These are phyloP conservation scores for Neosilurus mollespiculum DNA, from an alignment of 2,797 vertebrate species.

Conservation along the genomic window DNA sequence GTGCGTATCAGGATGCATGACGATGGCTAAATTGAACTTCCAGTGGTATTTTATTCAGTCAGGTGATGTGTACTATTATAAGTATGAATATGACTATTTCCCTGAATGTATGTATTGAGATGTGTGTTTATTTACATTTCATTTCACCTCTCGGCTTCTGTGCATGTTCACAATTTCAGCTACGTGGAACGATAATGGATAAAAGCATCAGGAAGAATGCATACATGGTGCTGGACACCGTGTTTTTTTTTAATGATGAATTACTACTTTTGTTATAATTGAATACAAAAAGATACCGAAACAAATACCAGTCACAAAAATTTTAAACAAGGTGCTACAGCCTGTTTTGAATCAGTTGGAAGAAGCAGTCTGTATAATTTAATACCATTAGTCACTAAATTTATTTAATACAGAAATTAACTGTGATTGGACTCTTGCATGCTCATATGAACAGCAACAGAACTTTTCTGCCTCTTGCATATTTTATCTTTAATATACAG, in stretches of 20 bases:
- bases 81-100: slow-evolving; percentile 17
- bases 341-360: slow-evolving; percentile 33
- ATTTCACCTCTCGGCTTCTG: slow-evolving; percentile 16
- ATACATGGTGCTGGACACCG: slow-evolving; percentile 72
- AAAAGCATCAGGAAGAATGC: slow-evolving; percentile 39
- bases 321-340: slow-evolving; percentile 53
- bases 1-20: slow-evolving; percentile 34
- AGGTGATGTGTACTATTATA: slow-evolving; percentile 15
- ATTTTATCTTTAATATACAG: slow-evolving; percentile 28
- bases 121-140: slow-evolving; percentile 4
- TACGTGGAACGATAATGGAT: slow-evolving; percentile 16
- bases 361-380: slow-evolving; percentile 1
- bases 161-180: slow-evolving; percentile 28
- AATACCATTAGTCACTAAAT: background rate
- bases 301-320: slow-evolving; percentile 15
- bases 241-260: slow-evolving; percentile 51
- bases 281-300: slow-evolving; percentile 28
- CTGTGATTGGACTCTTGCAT: slow-evolving; percentile 59
- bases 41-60: slow-evolving; percentile 46
- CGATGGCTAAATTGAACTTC: slow-evolving; percentile 35
- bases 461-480: slow-evolving; percentile 32
- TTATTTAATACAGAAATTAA: slow-evolving; percentile 8
- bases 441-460: slow-evolving; percentile 44
- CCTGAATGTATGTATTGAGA: slow-evolving; percentile 23
- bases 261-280: slow-evolving; percentile 35